Conservation (phyloP, 2,888 invertebrate species). For the Ariolimax columbianus region DNA sequence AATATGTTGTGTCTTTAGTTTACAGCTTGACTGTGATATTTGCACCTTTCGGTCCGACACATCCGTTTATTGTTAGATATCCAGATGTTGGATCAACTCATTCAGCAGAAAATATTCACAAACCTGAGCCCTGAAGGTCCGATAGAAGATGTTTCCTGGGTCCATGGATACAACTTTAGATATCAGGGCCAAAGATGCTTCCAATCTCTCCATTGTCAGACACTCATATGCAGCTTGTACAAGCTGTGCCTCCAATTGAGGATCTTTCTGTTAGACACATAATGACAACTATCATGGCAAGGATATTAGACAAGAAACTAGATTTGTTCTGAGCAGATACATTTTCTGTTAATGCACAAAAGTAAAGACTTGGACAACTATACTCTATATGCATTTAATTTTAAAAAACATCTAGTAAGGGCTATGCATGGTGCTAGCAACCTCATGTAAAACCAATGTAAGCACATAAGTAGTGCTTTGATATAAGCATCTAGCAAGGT, state of each 20-base stretch:
- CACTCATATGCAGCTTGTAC: constrained; percentile 48
- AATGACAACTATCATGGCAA: neutral
- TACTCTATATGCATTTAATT: no score
- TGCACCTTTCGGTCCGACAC: no score
- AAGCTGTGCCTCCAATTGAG: constrained; percentile 29
- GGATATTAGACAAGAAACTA: neutral
- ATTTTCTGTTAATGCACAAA: no score
- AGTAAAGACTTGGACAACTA: no score
- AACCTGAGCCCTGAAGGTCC: constrained; percentile 64
- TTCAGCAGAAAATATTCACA: neutral
- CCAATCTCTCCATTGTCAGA: constrained; percentile 32
- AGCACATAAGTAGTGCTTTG: no score
- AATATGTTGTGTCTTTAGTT: no score
- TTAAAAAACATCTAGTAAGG: no score
- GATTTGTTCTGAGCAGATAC: neutral
- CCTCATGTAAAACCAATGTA: no score
- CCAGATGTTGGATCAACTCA: neutral
- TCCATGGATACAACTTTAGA: constrained; percentile 55
- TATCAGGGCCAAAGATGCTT: constrained; percentile 61
- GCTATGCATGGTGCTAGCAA: no score
- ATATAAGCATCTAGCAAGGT: no score
- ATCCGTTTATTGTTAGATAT: no score
- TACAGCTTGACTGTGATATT: no score
- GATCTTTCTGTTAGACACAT: constrained; percentile 31
- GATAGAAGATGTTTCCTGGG: constrained; percentile 58